Percentiles rank a stretch among this genome's conserved stretches.
phyloP scores from a whole-genome alignment of 2,113 vertebrate genomes.

The Smithornis capensis region DNA sequence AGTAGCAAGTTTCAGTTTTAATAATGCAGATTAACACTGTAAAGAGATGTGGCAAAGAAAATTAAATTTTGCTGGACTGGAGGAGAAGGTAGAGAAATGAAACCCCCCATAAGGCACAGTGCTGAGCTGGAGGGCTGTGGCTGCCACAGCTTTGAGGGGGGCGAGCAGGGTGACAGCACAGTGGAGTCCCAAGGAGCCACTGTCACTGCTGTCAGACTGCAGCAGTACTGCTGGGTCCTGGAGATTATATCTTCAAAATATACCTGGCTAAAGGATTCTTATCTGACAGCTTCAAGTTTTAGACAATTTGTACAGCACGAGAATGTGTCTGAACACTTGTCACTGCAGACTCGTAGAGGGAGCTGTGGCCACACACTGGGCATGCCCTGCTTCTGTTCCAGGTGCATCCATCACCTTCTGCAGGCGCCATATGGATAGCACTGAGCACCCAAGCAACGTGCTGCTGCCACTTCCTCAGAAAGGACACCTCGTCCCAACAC shows the following conservation, averaged over 20 bases:
- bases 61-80: not conserved
- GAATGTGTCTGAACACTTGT: not conserved
- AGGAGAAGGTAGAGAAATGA: not conserved
- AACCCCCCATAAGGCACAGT: not conserved
- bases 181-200: not conserved
- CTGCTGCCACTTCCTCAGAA: not conserved
- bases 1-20: not conserved
- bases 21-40: not conserved
- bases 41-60: not conserved
- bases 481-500: rapidly evolving
- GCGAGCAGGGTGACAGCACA: rapidly evolving
- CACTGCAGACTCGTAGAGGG: not conserved
- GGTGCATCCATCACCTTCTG: not conserved
- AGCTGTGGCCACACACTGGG: not conserved
- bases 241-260: not conserved
- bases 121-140: rapidly evolving
- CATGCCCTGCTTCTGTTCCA: not conserved
- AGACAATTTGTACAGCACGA: conserved; percentile 1
- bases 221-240: not conserved
- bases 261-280: conserved; percentile 8
- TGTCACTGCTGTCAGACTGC: not conserved
- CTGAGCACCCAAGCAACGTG: rapidly evolving
- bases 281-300: conserved; percentile 28
- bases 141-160: rapidly evolving
- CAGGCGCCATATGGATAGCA: rapidly evolving